Conservation (phyloP, 2,113 vertebrate species). For the Lophochroa leadbeateri region DNA sequence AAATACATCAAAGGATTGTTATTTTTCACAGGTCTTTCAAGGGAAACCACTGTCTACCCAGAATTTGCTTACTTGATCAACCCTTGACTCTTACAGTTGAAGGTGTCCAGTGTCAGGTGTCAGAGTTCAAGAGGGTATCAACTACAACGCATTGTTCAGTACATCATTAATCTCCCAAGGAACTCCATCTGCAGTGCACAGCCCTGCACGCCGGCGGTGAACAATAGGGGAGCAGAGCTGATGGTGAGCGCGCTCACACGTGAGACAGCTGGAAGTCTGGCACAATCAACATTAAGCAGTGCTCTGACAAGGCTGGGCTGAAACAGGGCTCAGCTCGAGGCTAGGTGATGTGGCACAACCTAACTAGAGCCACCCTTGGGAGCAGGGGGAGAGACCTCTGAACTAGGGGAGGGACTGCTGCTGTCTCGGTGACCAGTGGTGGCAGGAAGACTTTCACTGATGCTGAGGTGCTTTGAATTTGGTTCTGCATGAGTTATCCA, state of each 20-base stretch:
- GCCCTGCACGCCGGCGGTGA: not conserved
- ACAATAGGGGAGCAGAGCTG: not conserved
- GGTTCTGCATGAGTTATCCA: not conserved
- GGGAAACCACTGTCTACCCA: not conserved
- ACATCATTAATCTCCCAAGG: conserved; percentile 12
- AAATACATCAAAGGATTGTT: not conserved
- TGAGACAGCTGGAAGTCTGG: not conserved
- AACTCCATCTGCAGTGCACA: not conserved
- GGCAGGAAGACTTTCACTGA: not conserved
- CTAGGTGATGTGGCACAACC: not conserved
- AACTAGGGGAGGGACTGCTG: not conserved
- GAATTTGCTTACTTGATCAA: conserved; percentile 7
- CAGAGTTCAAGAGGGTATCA: conserved; percentile 60
- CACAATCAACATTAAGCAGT: not conserved
- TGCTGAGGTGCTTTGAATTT: not conserved
- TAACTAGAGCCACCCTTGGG: not conserved
- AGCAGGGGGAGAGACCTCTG: not conserved
- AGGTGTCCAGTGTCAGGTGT: conserved; percentile 40
- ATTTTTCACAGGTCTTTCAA: not conserved
- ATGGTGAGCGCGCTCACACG: rapidly evolving
- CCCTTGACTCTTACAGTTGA: not conserved
- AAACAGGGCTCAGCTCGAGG: not conserved
- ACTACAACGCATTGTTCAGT: conserved; percentile 16
- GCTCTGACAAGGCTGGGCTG: not conserved
- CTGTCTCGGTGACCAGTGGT: not conserved